phyloP scores from a whole-genome alignment of 1,140 invertebrate species.

The Meteorus sp. region DNA sequence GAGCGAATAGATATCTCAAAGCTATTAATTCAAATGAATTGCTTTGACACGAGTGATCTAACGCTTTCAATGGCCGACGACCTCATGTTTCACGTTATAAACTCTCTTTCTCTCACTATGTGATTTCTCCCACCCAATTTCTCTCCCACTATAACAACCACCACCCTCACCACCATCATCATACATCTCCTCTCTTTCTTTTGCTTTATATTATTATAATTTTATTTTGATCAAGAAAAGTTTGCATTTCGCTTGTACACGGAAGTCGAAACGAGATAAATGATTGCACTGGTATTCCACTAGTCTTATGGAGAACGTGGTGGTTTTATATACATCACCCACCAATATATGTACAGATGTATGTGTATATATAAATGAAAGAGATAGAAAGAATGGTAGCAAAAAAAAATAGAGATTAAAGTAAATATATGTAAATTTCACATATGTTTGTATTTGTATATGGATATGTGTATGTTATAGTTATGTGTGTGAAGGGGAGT shows the following conservation, averaged over 20 bases:
- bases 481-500: no score
- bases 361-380: neutral
- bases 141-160: neutral
- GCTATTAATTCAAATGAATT: slow-evolving; percentile 45
- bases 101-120: neutral
- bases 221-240: no score
- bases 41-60: slow-evolving; percentile 36
- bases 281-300: slow-evolving; percentile 20
- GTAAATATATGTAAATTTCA: no score
- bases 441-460: no score
- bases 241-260: slow-evolving; percentile 16
- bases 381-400: no score
- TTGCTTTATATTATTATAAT: neutral
- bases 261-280: slow-evolving; percentile 27
- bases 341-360: neutral
- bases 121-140: neutral
- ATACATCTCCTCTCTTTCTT: slow-evolving; percentile 1
- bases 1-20: slow-evolving; percentile 28
- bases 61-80: slow-evolving; percentile 25
- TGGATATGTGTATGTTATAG: no score
- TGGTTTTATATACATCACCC: no score
- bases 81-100: slow-evolving; percentile 25
- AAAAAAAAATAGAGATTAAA: no score
- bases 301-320: neutral
- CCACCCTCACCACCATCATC: neutral